Evolutionary conservation across 2,797 vertebrate genomes (phyloP).

Genomic region (Tragelaphus eurycerus): DNA sequence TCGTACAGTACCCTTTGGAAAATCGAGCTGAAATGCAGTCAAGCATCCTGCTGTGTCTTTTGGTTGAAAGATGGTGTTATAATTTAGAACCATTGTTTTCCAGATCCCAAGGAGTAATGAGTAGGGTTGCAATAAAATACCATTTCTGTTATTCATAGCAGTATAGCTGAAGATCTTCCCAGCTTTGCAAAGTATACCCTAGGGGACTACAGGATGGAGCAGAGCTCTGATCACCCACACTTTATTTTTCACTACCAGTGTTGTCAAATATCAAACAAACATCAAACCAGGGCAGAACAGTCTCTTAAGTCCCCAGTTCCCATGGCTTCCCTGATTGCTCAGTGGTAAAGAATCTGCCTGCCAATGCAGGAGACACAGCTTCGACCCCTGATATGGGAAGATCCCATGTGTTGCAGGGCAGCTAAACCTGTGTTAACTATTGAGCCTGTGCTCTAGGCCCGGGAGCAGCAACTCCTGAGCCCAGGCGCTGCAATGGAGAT

Average conservation of each 20-base stretch:
- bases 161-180: neutral
- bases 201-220: neutral
- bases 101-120: neutral
- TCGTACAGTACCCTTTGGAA: neutral
- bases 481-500: fast-evolving
- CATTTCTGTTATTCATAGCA: neutral
- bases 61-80: neutral
- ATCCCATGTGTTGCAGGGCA: too few species aligned
- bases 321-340: neutral
- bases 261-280: neutral
- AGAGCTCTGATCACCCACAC: neutral
- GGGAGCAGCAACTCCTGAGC: too few species aligned
- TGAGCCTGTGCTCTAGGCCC: too few species aligned
- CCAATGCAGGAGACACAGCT: too few species aligned
- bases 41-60: neutral
- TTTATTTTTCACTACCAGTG: neutral
- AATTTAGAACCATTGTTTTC: neutral
- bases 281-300: neutral
- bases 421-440: fast-evolving
- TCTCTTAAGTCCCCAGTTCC: neutral
- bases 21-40: neutral
- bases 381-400: too few species aligned
- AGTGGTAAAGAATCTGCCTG: too few species aligned
- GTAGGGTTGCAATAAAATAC: neutral
- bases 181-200: neutral